A percentile compares a stretch with the other conserved stretches of the same genome.
phyloP scores from a whole-genome alignment of 1,140 invertebrate genomes.

The Lerema accius region DNA sequence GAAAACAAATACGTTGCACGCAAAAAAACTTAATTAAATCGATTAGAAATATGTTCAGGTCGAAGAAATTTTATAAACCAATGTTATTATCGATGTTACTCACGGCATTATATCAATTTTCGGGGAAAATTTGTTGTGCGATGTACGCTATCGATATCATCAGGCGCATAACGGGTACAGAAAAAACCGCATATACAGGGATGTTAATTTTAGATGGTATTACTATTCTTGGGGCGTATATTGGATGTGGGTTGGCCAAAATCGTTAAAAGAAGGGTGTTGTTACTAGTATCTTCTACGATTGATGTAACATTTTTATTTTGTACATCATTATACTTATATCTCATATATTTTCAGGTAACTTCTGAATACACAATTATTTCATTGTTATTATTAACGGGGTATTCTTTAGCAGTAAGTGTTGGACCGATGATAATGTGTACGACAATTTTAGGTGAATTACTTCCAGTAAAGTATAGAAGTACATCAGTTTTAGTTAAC shows the following conservation, averaged over 20 bases:
- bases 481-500: conserved; percentile 13
- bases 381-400: conserved; percentile 39
- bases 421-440: conserved; percentile 44
- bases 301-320: conserved; percentile 42
- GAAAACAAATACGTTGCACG: conserved; percentile 3
- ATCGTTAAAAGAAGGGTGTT: conserved; percentile 40
- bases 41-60: conserved; percentile 24
- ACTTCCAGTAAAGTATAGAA: conserved; percentile 41
- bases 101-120: conserved; percentile 38
- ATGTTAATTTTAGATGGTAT: conserved; percentile 53
- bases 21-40: conserved; percentile 1
- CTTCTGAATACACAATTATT: conserved; percentile 39
- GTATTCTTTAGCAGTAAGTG: conserved; percentile 44
- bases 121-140: conserved; percentile 43
- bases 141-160: conserved; percentile 47
- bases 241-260: conserved; percentile 43
- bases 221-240: conserved; percentile 47
- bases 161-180: conserved; percentile 40
- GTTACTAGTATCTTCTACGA: conserved; percentile 35
- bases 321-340: conserved; percentile 43
- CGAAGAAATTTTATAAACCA: conserved; percentile 44
- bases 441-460: conserved; percentile 45
- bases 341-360: conserved; percentile 29
- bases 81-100: conserved; percentile 38
- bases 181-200: conserved; percentile 40